Evolutionary conservation across 2,888 invertebrate species (phyloP).

Genomic region (Lacanobia wlatinum): DNA sequence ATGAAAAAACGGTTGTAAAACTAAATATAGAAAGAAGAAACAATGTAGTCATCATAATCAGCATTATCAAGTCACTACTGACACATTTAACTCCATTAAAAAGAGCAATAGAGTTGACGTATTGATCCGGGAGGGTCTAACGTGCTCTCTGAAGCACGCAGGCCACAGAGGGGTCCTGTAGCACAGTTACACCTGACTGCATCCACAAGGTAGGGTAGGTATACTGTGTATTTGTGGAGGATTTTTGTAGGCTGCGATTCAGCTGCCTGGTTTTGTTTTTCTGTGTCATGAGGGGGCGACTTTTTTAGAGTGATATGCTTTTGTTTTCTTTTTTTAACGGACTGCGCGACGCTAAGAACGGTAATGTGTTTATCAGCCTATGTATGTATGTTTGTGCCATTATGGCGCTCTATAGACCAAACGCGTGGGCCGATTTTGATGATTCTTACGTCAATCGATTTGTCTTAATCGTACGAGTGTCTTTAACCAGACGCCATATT

Average conservation of each 20-base stretch:
- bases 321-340: background rate
- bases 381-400: no score
- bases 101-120: constrained; percentile 12
- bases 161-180: constrained; percentile 31
- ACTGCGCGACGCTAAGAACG: no score
- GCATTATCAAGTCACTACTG: background rate
- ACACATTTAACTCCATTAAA: background rate
- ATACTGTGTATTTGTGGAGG: background rate
- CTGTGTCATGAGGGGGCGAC: background rate
- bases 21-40: no score
- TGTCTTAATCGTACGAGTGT: no score
- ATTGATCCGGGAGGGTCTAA: constrained; percentile 41
- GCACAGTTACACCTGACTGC: constrained; percentile 46
- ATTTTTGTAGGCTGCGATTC: constrained; percentile 1
- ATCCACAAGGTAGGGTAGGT: constrained; percentile 11
- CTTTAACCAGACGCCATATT: no score
- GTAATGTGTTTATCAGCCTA: no score
- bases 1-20: no score
- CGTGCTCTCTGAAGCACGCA: constrained; percentile 43
- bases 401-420: no score
- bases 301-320: background rate
- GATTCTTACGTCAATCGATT: no score
- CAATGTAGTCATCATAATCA: background rate
- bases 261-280: constrained; percentile 3
- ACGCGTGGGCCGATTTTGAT: no score